These are phyloP conservation scores for Volucella inanis DNA, from an alignment of 2,888 invertebrate genomes.

Conservation along the genomic window DNA sequence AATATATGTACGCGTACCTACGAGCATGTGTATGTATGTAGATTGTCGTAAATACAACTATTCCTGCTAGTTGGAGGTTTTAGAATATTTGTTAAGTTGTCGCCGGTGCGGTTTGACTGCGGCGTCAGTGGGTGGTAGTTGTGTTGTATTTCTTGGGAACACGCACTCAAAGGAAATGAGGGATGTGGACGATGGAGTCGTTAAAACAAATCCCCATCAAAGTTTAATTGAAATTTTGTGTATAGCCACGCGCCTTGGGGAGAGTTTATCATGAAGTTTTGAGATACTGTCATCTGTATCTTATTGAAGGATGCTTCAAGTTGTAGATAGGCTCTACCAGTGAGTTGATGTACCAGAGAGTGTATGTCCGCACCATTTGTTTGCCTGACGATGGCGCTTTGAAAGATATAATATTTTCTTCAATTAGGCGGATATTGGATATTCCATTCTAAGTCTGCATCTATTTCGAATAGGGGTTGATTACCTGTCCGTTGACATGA, in stretches of 20 bases:
- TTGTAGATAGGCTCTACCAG: background rate
- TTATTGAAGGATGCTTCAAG: constrained; percentile 9
- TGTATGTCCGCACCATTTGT: too few species aligned
- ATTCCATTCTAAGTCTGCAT: too few species aligned
- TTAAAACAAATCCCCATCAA: constrained; percentile 63
- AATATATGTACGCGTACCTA: background rate
- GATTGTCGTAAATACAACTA: background rate
- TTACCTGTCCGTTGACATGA: too few species aligned
- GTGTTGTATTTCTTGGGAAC: constrained; percentile 38
- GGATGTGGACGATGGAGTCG: constrained; percentile 15
- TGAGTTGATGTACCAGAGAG: too few species aligned
- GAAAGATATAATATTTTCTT: too few species aligned
- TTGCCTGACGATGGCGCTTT: too few species aligned
- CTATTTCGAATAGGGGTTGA: too few species aligned
- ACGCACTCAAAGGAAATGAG: constrained; percentile 50
- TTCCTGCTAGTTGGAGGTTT: constrained; percentile 20
- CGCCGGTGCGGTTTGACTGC: constrained; percentile 53
- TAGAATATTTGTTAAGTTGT: constrained; percentile 71
- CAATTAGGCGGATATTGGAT: too few species aligned
- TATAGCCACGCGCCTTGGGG: constrained; percentile 22
- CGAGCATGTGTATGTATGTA: too few species aligned
- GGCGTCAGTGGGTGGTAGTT: constrained; percentile 30
- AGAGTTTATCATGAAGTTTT: background rate
- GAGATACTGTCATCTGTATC: background rate
- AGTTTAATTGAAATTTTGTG: constrained; percentile 68